Percentiles rank a stretch among this genome's conserved stretches.
Conservation (phyloP, 2,888 invertebrate species). For the Pomacea canaliculata region DNA sequence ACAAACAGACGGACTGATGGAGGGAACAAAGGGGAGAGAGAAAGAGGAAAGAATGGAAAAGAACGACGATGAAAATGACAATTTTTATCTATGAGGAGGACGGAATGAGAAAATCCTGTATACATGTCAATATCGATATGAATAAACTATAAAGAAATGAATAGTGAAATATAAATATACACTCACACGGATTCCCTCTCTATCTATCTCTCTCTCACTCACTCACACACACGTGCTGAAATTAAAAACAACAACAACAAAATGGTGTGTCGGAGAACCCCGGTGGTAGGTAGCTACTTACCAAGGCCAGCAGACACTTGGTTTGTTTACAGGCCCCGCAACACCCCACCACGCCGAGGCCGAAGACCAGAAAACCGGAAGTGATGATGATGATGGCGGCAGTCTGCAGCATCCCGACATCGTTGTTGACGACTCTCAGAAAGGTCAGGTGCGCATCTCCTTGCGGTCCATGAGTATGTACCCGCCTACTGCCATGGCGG, state of each 20-base stretch:
- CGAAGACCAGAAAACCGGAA: conserved; percentile 11
- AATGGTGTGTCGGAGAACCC: too few species aligned
- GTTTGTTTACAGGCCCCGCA: conserved; percentile 1
- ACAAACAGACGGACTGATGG: conserved; percentile 3
- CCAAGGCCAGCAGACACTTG: conserved; percentile 10
- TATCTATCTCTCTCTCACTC: too few species aligned
- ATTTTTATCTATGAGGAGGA: too few species aligned
- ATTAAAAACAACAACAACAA: too few species aligned
- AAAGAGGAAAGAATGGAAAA: not conserved
- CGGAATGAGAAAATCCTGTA: too few species aligned
- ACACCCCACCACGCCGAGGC: conserved; percentile 20
- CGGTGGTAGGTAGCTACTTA: not conserved
- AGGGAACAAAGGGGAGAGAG: not conserved
- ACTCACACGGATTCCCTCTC: not conserved
- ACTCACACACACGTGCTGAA: too few species aligned
- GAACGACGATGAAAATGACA: too few species aligned
- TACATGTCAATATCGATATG: too few species aligned
- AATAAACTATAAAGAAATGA: too few species aligned
- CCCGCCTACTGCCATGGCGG: conserved; percentile 2
- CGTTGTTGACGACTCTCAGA: conserved; percentile 9
- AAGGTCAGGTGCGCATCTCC: conserved; percentile 5
- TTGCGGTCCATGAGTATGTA: conserved; percentile 16
- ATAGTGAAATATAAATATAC: too few species aligned
- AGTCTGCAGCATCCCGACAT: conserved; percentile 17
- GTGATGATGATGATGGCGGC: conserved; percentile 12